Percentiles rank a stretch among this genome's conserved stretches.
phyloP scores from a whole-genome alignment of 2,797 vertebrate genomes.

The Catamblyrhynchus diadema region DNA sequence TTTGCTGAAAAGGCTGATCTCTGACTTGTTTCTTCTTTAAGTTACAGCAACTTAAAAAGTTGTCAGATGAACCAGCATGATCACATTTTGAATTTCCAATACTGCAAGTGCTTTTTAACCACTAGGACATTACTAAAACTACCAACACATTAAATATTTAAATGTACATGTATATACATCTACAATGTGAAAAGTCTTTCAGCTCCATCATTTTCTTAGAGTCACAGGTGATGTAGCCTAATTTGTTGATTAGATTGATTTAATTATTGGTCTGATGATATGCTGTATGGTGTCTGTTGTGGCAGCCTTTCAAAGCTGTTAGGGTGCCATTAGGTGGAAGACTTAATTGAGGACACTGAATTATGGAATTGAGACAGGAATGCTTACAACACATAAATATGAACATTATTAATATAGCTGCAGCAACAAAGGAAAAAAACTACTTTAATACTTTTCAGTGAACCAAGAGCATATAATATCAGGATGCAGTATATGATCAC shows the following conservation, averaged over 20 bases:
- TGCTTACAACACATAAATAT: background rate
- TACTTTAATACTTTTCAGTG: background rate
- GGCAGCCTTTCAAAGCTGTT: background rate
- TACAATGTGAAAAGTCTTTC: background rate
- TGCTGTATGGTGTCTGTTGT: background rate
- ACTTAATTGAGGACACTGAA: background rate
- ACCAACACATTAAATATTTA: slow-evolving; percentile 6
- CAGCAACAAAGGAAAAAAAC: background rate
- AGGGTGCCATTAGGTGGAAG: background rate
- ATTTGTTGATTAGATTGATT: slow-evolving; percentile 10
- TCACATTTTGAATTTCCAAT: background rate
- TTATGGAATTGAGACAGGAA: background rate
- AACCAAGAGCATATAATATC: background rate
- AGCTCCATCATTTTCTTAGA: background rate
- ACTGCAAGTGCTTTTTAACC: background rate
- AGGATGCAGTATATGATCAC: background rate
- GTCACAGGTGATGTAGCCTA: background rate
- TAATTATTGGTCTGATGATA: background rate
- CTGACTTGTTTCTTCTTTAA: background rate
- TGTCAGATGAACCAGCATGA: background rate
- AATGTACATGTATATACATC: background rate
- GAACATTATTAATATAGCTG: background rate
- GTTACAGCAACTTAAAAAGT: background rate
- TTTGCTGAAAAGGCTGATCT: background rate
- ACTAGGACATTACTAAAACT: background rate